Percentiles rank a stretch among this genome's conserved stretches.
Evolutionary conservation across 2,113 vertebrate genomes (phyloP).

Genomic region (Campylomormyrus tamandua): DNA sequence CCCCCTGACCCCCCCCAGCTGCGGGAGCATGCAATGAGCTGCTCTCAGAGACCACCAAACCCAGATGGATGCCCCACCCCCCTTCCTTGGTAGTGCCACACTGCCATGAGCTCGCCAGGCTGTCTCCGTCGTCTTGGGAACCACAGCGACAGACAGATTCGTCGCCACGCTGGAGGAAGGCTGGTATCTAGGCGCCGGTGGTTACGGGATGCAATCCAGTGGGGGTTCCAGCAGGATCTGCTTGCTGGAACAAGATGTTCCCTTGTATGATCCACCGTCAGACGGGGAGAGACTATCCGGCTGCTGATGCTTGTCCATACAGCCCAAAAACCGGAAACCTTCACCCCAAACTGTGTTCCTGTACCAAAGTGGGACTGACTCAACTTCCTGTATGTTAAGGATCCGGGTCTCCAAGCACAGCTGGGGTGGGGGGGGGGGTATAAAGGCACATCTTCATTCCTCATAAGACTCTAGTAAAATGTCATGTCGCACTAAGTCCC

Average conservation of each 20-base stretch:
- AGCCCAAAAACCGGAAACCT: neutral
- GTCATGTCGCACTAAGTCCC: neutral
- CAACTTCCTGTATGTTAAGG: conserved; percentile 26
- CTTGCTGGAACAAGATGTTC: neutral
- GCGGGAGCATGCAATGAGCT: neutral
- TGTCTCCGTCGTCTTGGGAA: conserved; percentile 2
- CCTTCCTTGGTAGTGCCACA: neutral
- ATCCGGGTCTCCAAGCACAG: conserved; percentile 30
- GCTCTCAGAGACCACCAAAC: neutral
- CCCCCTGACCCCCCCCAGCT: neutral
- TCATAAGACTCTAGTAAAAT: conserved; percentile 15
- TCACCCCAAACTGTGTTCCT: conserved; percentile 25
- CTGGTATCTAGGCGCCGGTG: neutral
- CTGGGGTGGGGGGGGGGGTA: conserved; percentile 17
- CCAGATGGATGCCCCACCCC: neutral
- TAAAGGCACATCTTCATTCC: neutral
- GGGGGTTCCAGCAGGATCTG: neutral
- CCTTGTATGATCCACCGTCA: neutral
- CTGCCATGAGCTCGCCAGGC: neutral
- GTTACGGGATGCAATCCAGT: neutral
- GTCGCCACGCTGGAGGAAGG: neutral
- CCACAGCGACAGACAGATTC: neutral
- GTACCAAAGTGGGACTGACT: conserved; percentile 33
- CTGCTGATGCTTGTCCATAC: conserved; percentile 17
- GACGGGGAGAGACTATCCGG: conserved; percentile 16